Evolutionary conservation across 2,113 vertebrate species (phyloP).

Genomic region (Terrapene triunguis): DNA sequence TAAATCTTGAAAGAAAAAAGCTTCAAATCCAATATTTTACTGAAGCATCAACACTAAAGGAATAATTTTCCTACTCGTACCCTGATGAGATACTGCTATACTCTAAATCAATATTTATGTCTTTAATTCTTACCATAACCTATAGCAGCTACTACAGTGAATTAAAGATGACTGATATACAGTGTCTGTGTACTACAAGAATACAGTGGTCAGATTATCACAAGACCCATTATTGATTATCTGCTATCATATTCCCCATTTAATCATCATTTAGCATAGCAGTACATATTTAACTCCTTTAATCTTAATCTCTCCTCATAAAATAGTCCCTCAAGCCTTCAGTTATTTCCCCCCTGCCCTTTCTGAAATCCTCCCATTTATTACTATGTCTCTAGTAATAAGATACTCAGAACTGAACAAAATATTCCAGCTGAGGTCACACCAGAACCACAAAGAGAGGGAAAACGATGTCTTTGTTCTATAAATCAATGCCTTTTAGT

Average conservation of each 20-base stretch:
- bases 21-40: slow-evolving; percentile 36
- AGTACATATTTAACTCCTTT: neutral
- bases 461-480: neutral
- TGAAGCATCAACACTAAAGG: slow-evolving; percentile 4
- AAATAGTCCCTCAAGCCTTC: neutral
- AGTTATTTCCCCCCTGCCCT: neutral
- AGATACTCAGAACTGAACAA: neutral
- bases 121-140: neutral
- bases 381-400: neutral
- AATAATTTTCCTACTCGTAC: slow-evolving; percentile 28
- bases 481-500: neutral
- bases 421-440: neutral
- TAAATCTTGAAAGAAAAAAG: slow-evolving; percentile 63
- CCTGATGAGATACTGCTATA: slow-evolving; percentile 23
- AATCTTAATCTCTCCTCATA: neutral
- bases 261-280: neutral
- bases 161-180: neutral
- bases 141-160: neutral
- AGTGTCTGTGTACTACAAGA: neutral
- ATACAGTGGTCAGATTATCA: neutral
- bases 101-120: slow-evolving; percentile 26
- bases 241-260: neutral
- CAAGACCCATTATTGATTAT: neutral
- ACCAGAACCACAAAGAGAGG: neutral
- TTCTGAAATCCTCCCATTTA: neutral